A percentile compares a stretch with the other conserved stretches of the same genome.
Conservation (phyloP, 2,113 vertebrate species). For the Brienomyrus longianalis region DNA sequence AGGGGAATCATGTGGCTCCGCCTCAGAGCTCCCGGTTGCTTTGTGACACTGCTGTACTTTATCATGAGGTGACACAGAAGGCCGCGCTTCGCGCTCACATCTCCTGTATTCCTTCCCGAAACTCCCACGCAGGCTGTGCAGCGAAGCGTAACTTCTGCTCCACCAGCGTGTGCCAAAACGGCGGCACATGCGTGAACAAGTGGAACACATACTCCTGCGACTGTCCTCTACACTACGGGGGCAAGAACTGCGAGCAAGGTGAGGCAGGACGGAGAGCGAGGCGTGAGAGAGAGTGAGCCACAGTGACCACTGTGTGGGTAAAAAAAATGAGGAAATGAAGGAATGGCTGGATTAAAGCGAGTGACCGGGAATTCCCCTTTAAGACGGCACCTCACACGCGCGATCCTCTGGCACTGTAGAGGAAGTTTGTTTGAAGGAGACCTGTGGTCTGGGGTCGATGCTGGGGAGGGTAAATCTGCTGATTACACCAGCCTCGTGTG, state of each 20-base stretch:
- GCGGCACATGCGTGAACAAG: slow-evolving; percentile 77
- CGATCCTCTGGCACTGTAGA: neutral
- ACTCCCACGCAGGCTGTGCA: slow-evolving; percentile 64
- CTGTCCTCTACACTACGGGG: slow-evolving; percentile 74
- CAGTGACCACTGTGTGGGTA: neutral
- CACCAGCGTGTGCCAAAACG: slow-evolving; percentile 71
- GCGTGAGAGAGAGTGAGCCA: neutral
- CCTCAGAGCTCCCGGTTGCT: neutral
- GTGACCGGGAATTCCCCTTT: neutral
- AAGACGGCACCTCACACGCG: neutral
- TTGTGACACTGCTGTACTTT: neutral
- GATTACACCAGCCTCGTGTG: slow-evolving; percentile 16
- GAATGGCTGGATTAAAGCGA: neutral
- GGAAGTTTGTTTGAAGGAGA: slow-evolving; percentile 18
- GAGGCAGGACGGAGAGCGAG: slow-evolving; percentile 16
- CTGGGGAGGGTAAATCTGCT: neutral
- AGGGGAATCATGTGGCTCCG: neutral
- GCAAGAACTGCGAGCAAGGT: slow-evolving; percentile 96
- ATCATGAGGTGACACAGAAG: neutral
- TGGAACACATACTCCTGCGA: slow-evolving; percentile 83
- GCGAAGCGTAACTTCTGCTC: slow-evolving; percentile 81
- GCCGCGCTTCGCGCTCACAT: neutral
- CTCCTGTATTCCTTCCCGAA: neutral
- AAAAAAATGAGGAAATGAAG: neutral
- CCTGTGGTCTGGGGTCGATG: neutral